These are phyloP conservation scores for Drosophila planitibia DNA, from an alignment of 2,888 invertebrate genomes.

Conservation along the genomic window DNA sequence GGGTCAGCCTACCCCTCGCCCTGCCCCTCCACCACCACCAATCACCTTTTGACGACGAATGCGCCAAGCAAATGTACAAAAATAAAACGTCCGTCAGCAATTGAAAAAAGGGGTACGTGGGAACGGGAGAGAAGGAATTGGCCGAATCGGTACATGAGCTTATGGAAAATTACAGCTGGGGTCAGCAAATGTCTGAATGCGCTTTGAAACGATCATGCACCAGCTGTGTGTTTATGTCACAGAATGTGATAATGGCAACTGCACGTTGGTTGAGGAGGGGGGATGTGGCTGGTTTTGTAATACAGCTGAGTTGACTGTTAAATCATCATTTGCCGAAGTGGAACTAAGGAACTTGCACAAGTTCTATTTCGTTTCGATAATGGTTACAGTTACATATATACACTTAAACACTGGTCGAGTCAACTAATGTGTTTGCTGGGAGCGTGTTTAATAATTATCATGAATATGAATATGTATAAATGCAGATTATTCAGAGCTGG, in stretches of 20 bases:
- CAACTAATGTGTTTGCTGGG: neutral
- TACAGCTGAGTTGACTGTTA: constrained; percentile 17
- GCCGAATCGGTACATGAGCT: constrained; percentile 26
- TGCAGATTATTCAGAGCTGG: constrained; percentile 20
- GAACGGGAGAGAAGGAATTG: neutral
- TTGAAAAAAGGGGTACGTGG: constrained; percentile 13
- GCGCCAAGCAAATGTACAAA: constrained; percentile 38
- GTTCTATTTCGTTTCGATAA: neutral
- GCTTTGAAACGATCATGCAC: constrained; percentile 35
- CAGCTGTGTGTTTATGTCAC: constrained; percentile 31
- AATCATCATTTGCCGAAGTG: constrained; percentile 29
- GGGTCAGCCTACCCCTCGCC: constrained; percentile 41
- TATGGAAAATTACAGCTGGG: constrained; percentile 53
- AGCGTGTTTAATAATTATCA: constrained; percentile 6
- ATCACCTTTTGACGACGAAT: constrained; percentile 51
- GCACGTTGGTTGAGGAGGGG: constrained; percentile 1
- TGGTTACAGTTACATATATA: neutral
- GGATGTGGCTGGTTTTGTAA: constrained; percentile 1
- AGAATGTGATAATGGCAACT: constrained; percentile 23
- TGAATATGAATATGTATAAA: constrained; percentile 26
- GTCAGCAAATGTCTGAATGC: constrained; percentile 30
- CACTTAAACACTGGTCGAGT: neutral
- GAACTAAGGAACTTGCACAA: constrained; percentile 32
- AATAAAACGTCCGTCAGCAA: constrained; percentile 48
- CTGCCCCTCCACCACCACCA: neutral